These are phyloP conservation scores for Phalacrocorax brasilianus DNA, from an alignment of 2,113 vertebrate genomes.

Conservation along the genomic window DNA sequence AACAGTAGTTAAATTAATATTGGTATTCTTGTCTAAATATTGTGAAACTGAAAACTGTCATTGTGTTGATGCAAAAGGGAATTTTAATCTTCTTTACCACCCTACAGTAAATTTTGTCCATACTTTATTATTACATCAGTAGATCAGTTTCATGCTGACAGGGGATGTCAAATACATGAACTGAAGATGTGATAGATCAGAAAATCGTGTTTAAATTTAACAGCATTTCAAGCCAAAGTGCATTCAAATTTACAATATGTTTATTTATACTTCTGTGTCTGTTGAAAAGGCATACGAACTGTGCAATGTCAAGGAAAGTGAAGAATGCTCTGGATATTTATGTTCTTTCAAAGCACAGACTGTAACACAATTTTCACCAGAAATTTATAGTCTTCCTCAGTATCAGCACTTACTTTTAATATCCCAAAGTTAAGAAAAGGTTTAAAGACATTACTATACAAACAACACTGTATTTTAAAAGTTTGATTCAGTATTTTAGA, in stretches of 20 bases:
- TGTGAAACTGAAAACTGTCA: not conserved
- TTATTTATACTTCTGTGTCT: constrained; percentile 24
- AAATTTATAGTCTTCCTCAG: not conserved
- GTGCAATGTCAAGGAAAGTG: not conserved
- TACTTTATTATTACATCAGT: not conserved
- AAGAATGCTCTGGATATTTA: not conserved
- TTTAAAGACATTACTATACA: not conserved
- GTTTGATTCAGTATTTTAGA: not conserved
- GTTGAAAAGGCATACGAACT: not conserved
- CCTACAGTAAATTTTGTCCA: not conserved
- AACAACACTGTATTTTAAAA: not conserved
- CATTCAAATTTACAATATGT: constrained; percentile 20
- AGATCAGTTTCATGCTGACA: not conserved
- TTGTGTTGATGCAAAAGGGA: constrained; percentile 1
- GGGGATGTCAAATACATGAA: not conserved
- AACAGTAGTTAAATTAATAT: not conserved
- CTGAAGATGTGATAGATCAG: not conserved
- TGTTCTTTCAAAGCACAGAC: not conserved
- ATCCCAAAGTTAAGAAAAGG: not conserved
- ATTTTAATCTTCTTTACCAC: constrained; percentile 20
- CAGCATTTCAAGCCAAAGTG: constrained; percentile 30
- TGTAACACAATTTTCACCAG: not conserved
- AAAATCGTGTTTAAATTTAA: constrained; percentile 30
- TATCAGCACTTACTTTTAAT: not conserved
- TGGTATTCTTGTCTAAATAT: not conserved